Percentiles rank a stretch among this genome's conserved stretches.
phyloP scores from a whole-genome alignment of 2,888 invertebrate species.

The Panopea generosa region DNA sequence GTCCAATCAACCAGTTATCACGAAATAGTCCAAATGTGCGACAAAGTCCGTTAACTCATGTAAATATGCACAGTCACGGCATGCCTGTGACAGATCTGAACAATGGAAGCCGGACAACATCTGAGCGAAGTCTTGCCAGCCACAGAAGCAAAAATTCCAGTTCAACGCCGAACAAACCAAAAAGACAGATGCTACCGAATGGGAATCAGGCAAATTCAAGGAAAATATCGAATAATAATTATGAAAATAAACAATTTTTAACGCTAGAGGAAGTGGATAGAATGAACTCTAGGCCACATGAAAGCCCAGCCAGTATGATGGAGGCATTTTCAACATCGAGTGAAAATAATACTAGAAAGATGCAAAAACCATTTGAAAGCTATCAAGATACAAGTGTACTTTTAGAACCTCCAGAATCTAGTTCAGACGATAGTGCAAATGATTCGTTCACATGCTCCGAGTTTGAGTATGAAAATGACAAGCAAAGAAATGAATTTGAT shows the following conservation, averaged over 20 bases:
- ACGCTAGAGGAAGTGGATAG: conserved; percentile 97
- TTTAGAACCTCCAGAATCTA: conserved; percentile 84
- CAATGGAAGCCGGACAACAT: conserved; percentile 72
- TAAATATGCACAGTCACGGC: conserved; percentile 70
- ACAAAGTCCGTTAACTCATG: conserved; percentile 73
- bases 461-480: conserved; percentile 95
- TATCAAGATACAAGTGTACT: conserved; percentile 81
- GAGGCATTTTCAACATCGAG: conserved; percentile 95
- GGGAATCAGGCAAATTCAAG: conserved; percentile 54
- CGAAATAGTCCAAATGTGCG: conserved; percentile 68
- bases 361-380: conserved; percentile 62
- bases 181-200: conserved; percentile 66
- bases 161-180: conserved; percentile 70
- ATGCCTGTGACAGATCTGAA: conserved; percentile 66
- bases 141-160: conserved; percentile 77
- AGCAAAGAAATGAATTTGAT: conserved; percentile 75
- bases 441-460: conserved; percentile 99
- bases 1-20: conserved; percentile 70
- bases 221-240: conserved; percentile 55
- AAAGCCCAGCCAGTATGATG: conserved; percentile 94
- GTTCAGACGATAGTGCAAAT: conserved; percentile 94
- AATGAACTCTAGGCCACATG: conserved; percentile 93
- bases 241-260: conserved; percentile 84
- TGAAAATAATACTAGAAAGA: conserved; percentile 76
- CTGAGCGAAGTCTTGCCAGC: conserved; percentile 78